phyloP scores from a whole-genome alignment of 2,113 vertebrate genomes.

The Bubo bubo region DNA sequence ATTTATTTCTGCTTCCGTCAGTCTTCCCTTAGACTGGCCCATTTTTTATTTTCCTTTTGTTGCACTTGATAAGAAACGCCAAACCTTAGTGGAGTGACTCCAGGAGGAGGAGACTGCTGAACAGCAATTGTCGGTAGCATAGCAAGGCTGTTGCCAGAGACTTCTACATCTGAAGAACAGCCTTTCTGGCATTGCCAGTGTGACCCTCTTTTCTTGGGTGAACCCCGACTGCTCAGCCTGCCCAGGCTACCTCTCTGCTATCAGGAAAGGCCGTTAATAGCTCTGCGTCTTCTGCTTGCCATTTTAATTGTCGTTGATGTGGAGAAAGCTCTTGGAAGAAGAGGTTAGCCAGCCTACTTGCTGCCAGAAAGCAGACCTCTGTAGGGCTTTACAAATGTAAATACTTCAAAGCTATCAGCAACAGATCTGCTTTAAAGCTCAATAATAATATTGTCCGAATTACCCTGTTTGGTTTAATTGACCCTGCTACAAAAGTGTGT shows the following conservation, averaged over 20 bases:
- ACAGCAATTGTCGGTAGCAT: neutral
- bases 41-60: constrained; percentile 1
- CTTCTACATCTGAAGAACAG: neutral
- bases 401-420: neutral
- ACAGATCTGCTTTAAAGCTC: neutral
- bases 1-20: constrained; percentile 26
- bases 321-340: neutral
- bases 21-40: neutral
- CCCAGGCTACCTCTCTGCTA: neutral
- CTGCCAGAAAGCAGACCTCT: neutral
- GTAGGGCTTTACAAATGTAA: neutral
- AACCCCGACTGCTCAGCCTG: neutral
- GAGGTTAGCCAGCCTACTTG: neutral
- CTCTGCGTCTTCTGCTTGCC: neutral
- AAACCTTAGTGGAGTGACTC: neutral
- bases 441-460: neutral
- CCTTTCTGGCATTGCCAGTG: neutral
- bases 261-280: neutral
- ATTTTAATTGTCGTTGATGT: neutral
- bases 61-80: neutral
- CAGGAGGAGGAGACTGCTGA: neutral
- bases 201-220: neutral
- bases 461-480: neutral
- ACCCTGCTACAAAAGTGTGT: rapidly evolving
- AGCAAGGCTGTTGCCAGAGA: neutral